These are phyloP conservation scores for Tigriopus californicus DNA, from an alignment of 2,888 invertebrate genomes.

Conservation along the genomic window DNA sequence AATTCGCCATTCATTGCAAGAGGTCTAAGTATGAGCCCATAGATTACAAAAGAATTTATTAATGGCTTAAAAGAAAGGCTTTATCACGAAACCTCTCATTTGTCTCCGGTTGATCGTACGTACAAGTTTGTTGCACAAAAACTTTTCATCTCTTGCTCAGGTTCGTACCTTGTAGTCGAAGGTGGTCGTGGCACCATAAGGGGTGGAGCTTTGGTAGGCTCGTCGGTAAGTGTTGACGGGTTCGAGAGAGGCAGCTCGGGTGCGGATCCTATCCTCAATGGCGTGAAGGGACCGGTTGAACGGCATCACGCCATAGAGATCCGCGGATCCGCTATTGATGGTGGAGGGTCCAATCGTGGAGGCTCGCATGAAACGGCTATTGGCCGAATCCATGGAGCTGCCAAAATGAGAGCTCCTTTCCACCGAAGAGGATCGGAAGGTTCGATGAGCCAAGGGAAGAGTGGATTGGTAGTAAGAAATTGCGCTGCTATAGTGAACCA, in stretches of 20 bases:
- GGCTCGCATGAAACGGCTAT: not conserved
- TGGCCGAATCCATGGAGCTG: not conserved
- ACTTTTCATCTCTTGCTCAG: too few species aligned
- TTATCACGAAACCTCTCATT: too few species aligned
- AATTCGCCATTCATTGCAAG: too few species aligned
- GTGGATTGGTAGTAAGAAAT: slow-evolving; percentile 13
- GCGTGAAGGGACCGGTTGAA: not conserved
- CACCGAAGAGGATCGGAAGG: slow-evolving; percentile 12
- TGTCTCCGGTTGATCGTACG: too few species aligned
- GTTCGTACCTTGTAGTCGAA: not conserved
- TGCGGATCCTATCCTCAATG: not conserved
- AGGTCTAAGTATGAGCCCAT: too few species aligned
- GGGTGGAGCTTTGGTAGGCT: not conserved
- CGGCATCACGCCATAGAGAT: not conserved
- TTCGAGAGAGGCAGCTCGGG: slow-evolving; percentile 4
- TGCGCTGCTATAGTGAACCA: too few species aligned
- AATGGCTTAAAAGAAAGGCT: too few species aligned
- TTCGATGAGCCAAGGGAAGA: slow-evolving; percentile 5
- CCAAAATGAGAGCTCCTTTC: not conserved
- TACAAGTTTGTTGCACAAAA: too few species aligned
- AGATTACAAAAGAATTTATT: too few species aligned
- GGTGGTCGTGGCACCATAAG: not conserved
- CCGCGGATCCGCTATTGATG: not conserved
- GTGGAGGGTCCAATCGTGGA: slow-evolving; percentile 3
- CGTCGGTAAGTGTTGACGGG: not conserved